Evolutionary conservation across 2,888 invertebrate species (phyloP), one percentile per base, ranked within the genome.

Genomic region (Synanthedon formicaeformis): DNA sequence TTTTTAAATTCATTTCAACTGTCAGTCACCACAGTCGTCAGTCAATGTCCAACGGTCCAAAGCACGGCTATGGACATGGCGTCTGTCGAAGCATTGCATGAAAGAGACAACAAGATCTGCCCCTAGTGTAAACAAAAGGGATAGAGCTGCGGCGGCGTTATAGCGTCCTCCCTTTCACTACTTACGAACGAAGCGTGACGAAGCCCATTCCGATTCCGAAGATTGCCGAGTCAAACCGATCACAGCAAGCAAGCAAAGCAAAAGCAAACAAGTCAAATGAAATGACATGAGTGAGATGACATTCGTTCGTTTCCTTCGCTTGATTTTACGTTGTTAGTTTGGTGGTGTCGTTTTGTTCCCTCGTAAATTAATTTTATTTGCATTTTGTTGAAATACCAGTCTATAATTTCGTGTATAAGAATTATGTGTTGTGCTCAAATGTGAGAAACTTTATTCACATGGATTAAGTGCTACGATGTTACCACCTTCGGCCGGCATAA

Each of bases 401-500:
- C 27, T 8, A 34, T 34, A 34, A 34, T 34, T 34, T 34, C 2
- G 10, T 34, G 34, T 34, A 10, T 34, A 34, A 34, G 34, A 34
- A 34, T 34, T 34, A 34, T 34, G 34, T 34, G 34, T 34, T 45
- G 45, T 23, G 52, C 18, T 18, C 10, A 50, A 41, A 18, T 53
- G 41, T 53, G 48, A 48, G 34, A n/a, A 61, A 64, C 65, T 65
- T 60, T 72, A 65, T 73, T 75, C 77, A 62, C 69, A 84, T 85
- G 83, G 80, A 81, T 81, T 83, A 74, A 82, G 73, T 79, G 51
- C 52, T 53, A 85, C 75, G 72, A 86, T 86, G 86, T 76, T 86
- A 79, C 84, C 85, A 73, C 86, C 85, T 74, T 77, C 81, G 79
- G 81, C 82, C 81, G 84, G 84, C 75, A 75, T 82, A 80, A 70